Evolutionary conservation across 2,888 invertebrate species (phyloP).

Genomic region (Eristalinus sepulchralis): DNA sequence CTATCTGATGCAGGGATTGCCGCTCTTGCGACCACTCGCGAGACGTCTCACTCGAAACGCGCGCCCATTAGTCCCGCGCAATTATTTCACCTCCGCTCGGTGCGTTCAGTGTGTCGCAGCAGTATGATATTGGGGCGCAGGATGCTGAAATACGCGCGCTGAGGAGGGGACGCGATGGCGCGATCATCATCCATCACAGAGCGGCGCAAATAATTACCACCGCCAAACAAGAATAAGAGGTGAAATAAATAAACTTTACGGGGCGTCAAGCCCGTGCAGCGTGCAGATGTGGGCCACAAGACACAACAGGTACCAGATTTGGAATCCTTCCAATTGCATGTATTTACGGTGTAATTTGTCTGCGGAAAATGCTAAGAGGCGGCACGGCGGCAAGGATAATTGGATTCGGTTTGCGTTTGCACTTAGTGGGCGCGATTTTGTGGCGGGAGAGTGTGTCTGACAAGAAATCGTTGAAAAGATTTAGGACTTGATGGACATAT

Average conservation of each 20-base stretch:
- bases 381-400: constrained; percentile 48
- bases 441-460: constrained; percentile 13
- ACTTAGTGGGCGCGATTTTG: neutral
- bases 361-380: constrained; percentile 56
- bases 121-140: constrained; percentile 1
- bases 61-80: constrained; percentile 62
- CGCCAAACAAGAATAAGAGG: constrained; percentile 50
- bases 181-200: constrained; percentile 43
- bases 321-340: constrained; percentile 62
- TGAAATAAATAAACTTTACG: constrained; percentile 52
- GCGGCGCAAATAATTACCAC: constrained; percentile 57
- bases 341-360: constrained; percentile 64
- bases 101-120: constrained; percentile 23
- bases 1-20: constrained; percentile 17
- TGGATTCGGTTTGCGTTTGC: constrained; percentile 16
- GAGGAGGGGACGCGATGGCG: neutral
- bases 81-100: constrained; percentile 37
- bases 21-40: constrained; percentile 31
- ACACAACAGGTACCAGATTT: constrained; percentile 57
- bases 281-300: constrained; percentile 54
- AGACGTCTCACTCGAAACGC: constrained; percentile 64
- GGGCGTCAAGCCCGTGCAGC: constrained; percentile 6
- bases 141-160: too few relatives aligned
- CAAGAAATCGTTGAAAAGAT: constrained; percentile 4
- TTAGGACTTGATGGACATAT: too few relatives aligned